Evolutionary conservation across 2,888 invertebrate species (phyloP).

Genomic region (Sussaba pulchella): DNA sequence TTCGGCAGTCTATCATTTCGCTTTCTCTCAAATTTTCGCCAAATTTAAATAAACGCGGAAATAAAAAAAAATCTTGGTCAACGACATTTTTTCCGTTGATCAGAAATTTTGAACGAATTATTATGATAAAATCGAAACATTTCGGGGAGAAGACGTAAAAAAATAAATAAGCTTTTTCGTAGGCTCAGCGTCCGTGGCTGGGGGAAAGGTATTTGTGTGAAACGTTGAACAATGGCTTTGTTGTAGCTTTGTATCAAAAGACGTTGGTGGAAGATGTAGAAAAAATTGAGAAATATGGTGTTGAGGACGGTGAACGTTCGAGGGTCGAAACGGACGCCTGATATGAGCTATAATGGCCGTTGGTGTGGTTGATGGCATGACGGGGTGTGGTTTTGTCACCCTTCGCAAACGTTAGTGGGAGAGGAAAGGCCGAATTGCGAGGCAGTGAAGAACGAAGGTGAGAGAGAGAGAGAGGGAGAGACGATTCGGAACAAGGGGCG

Average conservation of each 20-base stretch:
- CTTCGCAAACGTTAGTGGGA: background rate
- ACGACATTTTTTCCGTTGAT: too few species aligned
- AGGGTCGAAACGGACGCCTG: slow-evolving; percentile 9
- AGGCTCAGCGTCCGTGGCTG: too few species aligned
- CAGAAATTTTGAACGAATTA: too few species aligned
- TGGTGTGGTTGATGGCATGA: background rate
- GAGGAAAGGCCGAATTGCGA: slow-evolving; percentile 16
- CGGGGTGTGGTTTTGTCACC: slow-evolving; percentile 30
- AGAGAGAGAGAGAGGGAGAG: slow-evolving; percentile 15
- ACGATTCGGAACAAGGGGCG: slow-evolving; percentile 34
- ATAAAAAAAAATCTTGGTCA: too few species aligned
- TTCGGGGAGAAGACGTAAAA: background rate
- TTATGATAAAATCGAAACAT: too few species aligned
- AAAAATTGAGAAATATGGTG: slow-evolving; percentile 5
- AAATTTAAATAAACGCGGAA: too few species aligned
- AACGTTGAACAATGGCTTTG: too few species aligned
- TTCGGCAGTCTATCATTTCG: too few species aligned
- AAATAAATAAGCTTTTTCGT: too few species aligned
- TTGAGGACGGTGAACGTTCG: background rate
- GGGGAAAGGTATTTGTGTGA: too few species aligned
- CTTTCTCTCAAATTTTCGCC: too few species aligned
- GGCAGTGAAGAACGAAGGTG: slow-evolving; percentile 23
- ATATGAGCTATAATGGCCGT: slow-evolving; percentile 27
- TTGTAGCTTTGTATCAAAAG: background rate
- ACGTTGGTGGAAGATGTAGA: background rate